Evolutionary conservation across 2,888 invertebrate genomes (phyloP).

Genomic region (Eledona agricola): DNA sequence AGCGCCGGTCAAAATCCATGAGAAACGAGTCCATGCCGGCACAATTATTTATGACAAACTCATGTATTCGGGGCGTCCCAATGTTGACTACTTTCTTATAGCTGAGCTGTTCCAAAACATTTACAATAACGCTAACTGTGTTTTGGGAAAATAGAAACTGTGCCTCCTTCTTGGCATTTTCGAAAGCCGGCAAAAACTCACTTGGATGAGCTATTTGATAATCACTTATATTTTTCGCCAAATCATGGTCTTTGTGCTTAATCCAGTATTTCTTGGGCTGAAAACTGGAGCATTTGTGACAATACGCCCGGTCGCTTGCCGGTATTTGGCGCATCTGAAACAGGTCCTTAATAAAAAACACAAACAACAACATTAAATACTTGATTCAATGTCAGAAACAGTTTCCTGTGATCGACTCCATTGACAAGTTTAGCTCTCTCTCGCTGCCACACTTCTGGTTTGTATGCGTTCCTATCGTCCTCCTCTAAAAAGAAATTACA

Average conservation of each 20-base stretch:
- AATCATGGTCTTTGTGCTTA: slow-evolving; percentile 68
- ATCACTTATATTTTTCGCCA: slow-evolving; percentile 66
- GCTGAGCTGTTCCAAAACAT: slow-evolving; percentile 68
- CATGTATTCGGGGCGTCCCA: slow-evolving; percentile 85
- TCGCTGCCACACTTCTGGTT: slow-evolving; percentile 64
- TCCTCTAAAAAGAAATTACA: slow-evolving; percentile 75
- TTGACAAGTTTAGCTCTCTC: slow-evolving; percentile 62
- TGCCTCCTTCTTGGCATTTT: slow-evolving; percentile 83
- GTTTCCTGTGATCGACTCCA: slow-evolving; percentile 65
- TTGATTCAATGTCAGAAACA: slow-evolving; percentile 66
- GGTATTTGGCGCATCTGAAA: slow-evolving; percentile 63
- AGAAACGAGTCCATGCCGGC: slow-evolving; percentile 70
- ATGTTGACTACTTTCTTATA: slow-evolving; percentile 81
- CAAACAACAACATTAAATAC: slow-evolving; percentile 50
- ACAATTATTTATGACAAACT: slow-evolving; percentile 66
- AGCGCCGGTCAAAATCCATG: slow-evolving; percentile 83
- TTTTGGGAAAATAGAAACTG: slow-evolving; percentile 85
- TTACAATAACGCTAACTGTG: slow-evolving; percentile 71
- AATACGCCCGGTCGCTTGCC: slow-evolving; percentile 68
- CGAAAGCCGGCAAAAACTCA: slow-evolving; percentile 72
- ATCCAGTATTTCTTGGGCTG: slow-evolving; percentile 56
- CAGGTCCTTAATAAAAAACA: slow-evolving; percentile 5
- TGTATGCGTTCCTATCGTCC: slow-evolving; percentile 62
- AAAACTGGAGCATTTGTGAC: slow-evolving; percentile 71
- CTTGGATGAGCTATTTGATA: slow-evolving; percentile 71